Percentiles rank a stretch among this genome's conserved stretches.
These are phyloP conservation scores for Lepidurus arcticus DNA, from an alignment of 1,140 invertebrate species.

Conservation along the genomic window DNA sequence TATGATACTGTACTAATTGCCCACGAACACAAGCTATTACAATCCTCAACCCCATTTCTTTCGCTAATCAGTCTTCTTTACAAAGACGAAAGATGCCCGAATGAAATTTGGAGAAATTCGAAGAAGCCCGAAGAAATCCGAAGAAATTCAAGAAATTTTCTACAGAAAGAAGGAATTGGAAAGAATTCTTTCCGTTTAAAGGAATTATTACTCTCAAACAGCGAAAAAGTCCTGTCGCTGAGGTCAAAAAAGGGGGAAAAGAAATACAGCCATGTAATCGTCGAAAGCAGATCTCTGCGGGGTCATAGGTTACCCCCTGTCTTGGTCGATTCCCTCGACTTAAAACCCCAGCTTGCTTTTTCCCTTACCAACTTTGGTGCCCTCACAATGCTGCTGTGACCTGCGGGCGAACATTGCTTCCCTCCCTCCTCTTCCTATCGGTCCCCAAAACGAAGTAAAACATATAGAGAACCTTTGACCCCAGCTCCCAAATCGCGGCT, in stretches of 20 bases:
- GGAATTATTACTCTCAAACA: too few species aligned
- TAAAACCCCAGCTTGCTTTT: background rate
- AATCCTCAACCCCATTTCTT: too few species aligned
- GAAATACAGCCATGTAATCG: conserved; percentile 21
- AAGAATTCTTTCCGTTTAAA: too few species aligned
- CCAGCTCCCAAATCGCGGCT: background rate
- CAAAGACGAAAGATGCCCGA: too few species aligned
- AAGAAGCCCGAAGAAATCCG: too few species aligned
- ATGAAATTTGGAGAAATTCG: too few species aligned
- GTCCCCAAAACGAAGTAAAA: background rate
- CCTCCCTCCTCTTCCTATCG: background rate
- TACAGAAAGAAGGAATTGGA: too few species aligned
- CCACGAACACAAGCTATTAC: too few species aligned
- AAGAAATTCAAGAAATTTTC: too few species aligned
- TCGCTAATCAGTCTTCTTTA: too few species aligned
- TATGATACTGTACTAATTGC: too few species aligned
- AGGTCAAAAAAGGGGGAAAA: background rate
- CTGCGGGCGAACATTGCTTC: background rate
- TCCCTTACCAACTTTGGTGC: background rate
- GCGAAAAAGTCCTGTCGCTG: background rate
- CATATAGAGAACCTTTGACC: background rate
- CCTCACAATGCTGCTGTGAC: background rate
- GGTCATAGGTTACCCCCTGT: conserved; percentile 16
- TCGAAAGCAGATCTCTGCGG: conserved; percentile 8
- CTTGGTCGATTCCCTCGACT: conserved; percentile 14